These are phyloP conservation scores for Podarcis muralis DNA, from an alignment of 2,113 vertebrate genomes.

Conservation along the genomic window DNA sequence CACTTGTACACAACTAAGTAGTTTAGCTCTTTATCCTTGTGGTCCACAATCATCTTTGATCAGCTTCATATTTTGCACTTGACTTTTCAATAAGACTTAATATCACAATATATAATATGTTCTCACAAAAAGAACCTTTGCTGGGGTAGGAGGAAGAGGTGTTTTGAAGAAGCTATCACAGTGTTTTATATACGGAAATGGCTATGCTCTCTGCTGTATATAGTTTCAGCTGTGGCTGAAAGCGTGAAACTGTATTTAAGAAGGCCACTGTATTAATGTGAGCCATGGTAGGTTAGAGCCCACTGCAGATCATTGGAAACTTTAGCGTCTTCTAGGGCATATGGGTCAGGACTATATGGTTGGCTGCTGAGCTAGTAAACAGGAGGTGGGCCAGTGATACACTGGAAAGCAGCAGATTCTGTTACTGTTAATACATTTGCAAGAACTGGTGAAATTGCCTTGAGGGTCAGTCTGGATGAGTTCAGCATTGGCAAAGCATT, in stretches of 20 bases:
- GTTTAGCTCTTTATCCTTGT: accelerated
- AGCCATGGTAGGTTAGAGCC: background rate
- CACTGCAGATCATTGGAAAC: background rate
- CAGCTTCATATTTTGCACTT: conserved; percentile 46
- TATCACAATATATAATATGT: background rate
- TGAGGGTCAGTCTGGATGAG: background rate
- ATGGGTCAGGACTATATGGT: background rate
- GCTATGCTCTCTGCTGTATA: background rate
- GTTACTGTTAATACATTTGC: conserved; percentile 13
- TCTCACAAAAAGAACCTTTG: background rate
- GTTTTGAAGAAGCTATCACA: background rate
- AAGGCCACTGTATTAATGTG: background rate
- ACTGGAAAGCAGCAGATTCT: conserved; percentile 45
- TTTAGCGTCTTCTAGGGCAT: accelerated
- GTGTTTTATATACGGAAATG: background rate
- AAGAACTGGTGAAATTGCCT: background rate
- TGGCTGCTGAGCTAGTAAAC: background rate
- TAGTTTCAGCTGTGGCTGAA: background rate
- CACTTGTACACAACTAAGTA: background rate
- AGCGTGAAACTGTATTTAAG: background rate
- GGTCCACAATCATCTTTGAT: background rate
- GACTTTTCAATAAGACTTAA: background rate
- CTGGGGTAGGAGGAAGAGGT: background rate
- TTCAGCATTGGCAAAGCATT: background rate
- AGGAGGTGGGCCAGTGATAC: conserved; percentile 10